Conservation (phyloP, 2,113 vertebrate genomes). For the Stegostoma tigrinum region DNA sequence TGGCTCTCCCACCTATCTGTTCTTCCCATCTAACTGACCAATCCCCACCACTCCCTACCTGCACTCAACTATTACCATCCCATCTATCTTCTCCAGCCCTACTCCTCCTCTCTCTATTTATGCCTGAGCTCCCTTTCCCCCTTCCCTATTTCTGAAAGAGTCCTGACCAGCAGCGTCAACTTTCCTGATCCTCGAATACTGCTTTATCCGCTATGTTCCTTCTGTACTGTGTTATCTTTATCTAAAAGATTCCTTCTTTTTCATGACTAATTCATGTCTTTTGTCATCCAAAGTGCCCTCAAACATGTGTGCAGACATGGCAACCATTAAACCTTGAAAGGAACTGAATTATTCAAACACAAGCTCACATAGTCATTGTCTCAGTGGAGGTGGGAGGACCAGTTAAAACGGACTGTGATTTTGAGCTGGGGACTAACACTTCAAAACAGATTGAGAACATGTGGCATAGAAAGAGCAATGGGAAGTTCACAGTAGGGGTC, state of each 20-base stretch:
- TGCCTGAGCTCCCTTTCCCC: too few species aligned
- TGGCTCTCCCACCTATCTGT: too few species aligned
- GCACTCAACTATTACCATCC: too few species aligned
- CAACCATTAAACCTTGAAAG: background rate
- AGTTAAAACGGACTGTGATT: background rate
- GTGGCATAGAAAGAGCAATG: background rate
- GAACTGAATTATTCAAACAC: background rate
- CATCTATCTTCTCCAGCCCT: too few species aligned
- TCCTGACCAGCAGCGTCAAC: too few species aligned
- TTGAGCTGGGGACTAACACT: background rate
- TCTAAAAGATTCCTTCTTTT: background rate
- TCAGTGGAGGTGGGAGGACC: background rate
- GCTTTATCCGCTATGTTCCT: too few species aligned
- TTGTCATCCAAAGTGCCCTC: background rate
- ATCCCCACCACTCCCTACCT: too few species aligned
- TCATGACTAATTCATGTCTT: background rate
- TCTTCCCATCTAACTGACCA: too few species aligned
- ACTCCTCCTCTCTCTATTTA: too few species aligned
- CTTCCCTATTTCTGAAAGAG: too few species aligned
- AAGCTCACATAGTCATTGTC: background rate
- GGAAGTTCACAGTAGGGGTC: background rate
- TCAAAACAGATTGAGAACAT: background rate
- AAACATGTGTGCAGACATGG: background rate
- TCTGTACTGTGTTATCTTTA: too few species aligned
- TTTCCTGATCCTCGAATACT: too few species aligned